Evolutionary conservation across 64 coral and sea anemone genomes (phyloP), one percentile per base, ranked within the genome.

Genomic region (Montipora foliosa): DNA sequence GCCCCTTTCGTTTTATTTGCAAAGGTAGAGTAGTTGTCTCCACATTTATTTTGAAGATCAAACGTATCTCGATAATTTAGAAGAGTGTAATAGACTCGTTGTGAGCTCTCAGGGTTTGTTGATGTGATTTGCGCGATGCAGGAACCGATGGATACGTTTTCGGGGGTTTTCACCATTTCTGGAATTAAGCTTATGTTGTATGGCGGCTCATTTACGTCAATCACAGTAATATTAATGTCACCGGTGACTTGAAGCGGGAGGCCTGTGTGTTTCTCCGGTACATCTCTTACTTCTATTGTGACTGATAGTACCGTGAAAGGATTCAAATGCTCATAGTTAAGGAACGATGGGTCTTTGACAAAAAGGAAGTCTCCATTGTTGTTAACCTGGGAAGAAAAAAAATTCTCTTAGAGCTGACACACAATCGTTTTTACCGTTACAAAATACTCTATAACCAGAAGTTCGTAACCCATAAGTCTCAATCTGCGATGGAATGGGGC

Each of bases 181-280:
- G 82, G 82, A 17, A 89, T 66, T 13, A 92, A 72, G 76, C 16
- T 77, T 3, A 90, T 73, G 49, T 93, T 59, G n/a, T 83, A 62
- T 4, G 95, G 95, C 44, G 91, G 73, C 9, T 96, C 95, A 6
- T 96, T 96, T 0, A 83, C 59, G 62, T 96, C 91, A 16, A 76
- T 61, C 3, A 96, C 76, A 1, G 25, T 79, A 44, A 96, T 84
- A 25, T 17, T 53, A 57, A 96, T 14, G 82, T 91, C 53, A 93
- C 81, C 66, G 61, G 75, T 46, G 49, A 80, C 49, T 14, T 73
- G 29, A 13, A 84, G 76, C 6, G 91, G 53, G 22, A 88, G 79
- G 17, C 71, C 58, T 1, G 82, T 75, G 4, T 87, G 62, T 75
- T 92, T 46, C 8, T 29, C 17, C 5, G 67, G 91, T 3, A 45